Percentiles rank a stretch among this genome's conserved stretches.
Evolutionary conservation across 1,140 invertebrate species (phyloP).

Genomic region (Globodera rostochiensis): DNA sequence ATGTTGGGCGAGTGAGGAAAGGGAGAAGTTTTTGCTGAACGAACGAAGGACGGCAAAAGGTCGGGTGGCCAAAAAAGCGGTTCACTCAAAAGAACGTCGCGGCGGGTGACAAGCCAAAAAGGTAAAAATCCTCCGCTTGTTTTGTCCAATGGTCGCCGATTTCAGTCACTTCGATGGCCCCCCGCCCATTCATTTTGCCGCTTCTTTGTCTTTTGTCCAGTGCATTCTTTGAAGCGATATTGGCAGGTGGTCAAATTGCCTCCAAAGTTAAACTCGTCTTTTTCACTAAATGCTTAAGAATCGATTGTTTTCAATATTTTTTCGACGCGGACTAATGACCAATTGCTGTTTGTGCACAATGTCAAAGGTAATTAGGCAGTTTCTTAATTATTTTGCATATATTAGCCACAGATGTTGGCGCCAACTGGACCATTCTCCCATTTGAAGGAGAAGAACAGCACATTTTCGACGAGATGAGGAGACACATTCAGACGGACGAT

Average conservation of each 20-base stretch:
- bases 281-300: neutral
- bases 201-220: neutral
- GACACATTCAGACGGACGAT: neutral
- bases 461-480: neutral
- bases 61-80: neutral
- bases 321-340: neutral
- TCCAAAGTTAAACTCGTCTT: too few species aligned
- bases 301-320: neutral
- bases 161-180: neutral
- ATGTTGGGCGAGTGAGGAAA: neutral
- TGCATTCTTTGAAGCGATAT: neutral
- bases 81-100: too few species aligned
- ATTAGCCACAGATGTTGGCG: neutral
- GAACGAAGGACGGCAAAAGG: neutral
- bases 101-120: neutral
- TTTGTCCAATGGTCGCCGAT: neutral
- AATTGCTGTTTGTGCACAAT: neutral
- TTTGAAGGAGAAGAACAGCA: neutral
- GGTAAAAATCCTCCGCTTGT: neutral
- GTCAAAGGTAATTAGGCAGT: neutral
- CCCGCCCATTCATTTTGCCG: neutral
- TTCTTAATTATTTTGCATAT: neutral
- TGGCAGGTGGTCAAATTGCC: neutral
- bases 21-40: neutral
- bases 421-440: conserved; percentile 1